A percentile compares a stretch with the other conserved stretches of the same genome.
These are phyloP conservation scores for Carollia perspicillata DNA, from an alignment of 2,113 vertebrate genomes.

Conservation along the genomic window DNA sequence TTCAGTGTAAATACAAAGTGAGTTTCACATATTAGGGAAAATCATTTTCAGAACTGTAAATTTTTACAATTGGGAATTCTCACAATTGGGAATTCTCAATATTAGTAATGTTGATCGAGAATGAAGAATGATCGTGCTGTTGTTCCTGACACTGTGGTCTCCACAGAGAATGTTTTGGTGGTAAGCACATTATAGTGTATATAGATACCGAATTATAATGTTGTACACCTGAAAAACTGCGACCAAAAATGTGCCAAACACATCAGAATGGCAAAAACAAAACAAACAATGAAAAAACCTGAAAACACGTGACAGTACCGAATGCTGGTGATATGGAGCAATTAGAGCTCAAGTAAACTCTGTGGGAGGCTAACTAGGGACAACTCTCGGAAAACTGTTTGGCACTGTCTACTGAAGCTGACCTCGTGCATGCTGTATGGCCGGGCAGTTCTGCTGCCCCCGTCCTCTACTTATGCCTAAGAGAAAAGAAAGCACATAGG, in stretches of 20 bases:
- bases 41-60: not conserved
- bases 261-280: not conserved
- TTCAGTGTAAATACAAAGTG: not conserved
- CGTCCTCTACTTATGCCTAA: not conserved
- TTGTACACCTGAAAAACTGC: not conserved
- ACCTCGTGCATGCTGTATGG: too few species aligned
- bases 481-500: not conserved
- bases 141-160: not conserved
- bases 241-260: not conserved
- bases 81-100: conserved; percentile 1
- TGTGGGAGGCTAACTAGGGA: not conserved
- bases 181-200: not conserved
- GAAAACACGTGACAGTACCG: not conserved
- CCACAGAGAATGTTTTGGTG: not conserved
- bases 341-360: not conserved
- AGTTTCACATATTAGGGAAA: conserved; percentile 13
- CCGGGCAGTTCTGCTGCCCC: not conserved
- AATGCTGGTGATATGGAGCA: not conserved
- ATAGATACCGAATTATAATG: not conserved
- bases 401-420: not conserved
- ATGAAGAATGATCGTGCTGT: not conserved
- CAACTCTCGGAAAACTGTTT: not conserved
- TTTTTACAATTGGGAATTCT: conserved; percentile 30
- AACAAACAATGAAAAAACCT: not conserved
- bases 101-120: not conserved